These are phyloP conservation scores for Bambusicola thoracicus DNA, from an alignment of 2,113 vertebrate genomes.

Conservation along the genomic window DNA sequence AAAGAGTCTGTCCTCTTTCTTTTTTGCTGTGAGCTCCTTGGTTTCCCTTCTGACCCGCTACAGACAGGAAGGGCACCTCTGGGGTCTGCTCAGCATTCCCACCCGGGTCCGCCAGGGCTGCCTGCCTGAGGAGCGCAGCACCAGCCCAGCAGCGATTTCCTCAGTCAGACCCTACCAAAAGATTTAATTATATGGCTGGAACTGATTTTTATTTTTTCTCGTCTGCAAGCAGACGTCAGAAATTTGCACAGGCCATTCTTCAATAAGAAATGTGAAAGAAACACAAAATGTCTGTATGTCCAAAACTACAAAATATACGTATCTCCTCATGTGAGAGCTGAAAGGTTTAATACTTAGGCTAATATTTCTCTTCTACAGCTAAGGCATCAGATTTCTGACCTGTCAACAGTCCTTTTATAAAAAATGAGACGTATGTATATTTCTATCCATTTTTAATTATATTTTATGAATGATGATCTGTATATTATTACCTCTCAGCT, in stretches of 20 bases:
- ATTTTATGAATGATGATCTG: conserved; percentile 38
- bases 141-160: background rate
- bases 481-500: conserved; percentile 17
- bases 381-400: conserved; percentile 13
- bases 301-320: conserved; percentile 35
- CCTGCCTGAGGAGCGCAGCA: background rate
- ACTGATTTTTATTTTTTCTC: background rate
- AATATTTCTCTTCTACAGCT: conserved; percentile 42
- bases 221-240: background rate
- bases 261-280: background rate
- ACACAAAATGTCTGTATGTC: background rate
- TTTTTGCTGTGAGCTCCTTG: background rate
- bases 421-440: conserved; percentile 18
- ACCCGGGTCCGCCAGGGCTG: background rate
- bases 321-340: conserved; percentile 26
- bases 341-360: conserved; percentile 33
- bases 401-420: conserved; percentile 28
- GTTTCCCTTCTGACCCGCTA: conserved; percentile 15
- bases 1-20: background rate
- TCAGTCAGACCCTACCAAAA: background rate
- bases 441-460: conserved; percentile 32
- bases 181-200: background rate
- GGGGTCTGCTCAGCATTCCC: background rate
- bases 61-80: background rate
- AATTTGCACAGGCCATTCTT: background rate